Evolutionary conservation across 1,140 invertebrate genomes (phyloP), one percentile per base, ranked within the genome.

Genomic region (Zaprionus capensis): DNA sequence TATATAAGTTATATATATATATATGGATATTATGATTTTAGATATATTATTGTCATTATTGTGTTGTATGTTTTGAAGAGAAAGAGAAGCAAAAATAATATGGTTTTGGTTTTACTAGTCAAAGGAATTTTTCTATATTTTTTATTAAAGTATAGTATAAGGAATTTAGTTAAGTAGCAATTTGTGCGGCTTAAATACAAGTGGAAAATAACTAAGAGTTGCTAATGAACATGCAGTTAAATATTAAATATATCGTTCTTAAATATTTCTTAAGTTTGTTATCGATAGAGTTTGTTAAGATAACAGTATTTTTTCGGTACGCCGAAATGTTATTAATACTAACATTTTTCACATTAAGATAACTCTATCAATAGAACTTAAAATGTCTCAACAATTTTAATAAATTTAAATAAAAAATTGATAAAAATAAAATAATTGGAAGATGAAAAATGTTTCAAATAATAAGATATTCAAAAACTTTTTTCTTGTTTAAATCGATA

Each of bases 1-100:
- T 97, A 69, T 17, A 11, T 15, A n/a, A 44, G 57, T 72, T 31
- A 57, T 71, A 41, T 28, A 41, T 71, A 41, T 28, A 41, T 59
- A 58, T 46, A 24, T 31, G 31, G 17, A 31, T 38, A n/a, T 12
- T 26, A 34, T 59, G 34, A 26, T 70, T 31, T 61, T 34, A 22
- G 55, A 31, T 44, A 17, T 9, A 41, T 70, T 70, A 62, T 69
- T 31, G 11, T 28, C 1, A 28, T 46, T 55, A 41, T 61, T 69
- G 38, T 56, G 11, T 24, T 56, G 41, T 24, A 24, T 46, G 58
- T 57, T 71, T 69, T 72, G 79, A 67, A 78, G 82, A 85, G 53
- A 86, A 73, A 74, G 66, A 86, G 76, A 86, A 51, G 44, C 14
- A 72, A 49, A 76, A 65, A 72, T 34, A 66, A 36, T 53, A 64